Base-by-base conservation (phyloP, 2,797 vertebrate genomes). In the Esox masquinongy region DNA sequence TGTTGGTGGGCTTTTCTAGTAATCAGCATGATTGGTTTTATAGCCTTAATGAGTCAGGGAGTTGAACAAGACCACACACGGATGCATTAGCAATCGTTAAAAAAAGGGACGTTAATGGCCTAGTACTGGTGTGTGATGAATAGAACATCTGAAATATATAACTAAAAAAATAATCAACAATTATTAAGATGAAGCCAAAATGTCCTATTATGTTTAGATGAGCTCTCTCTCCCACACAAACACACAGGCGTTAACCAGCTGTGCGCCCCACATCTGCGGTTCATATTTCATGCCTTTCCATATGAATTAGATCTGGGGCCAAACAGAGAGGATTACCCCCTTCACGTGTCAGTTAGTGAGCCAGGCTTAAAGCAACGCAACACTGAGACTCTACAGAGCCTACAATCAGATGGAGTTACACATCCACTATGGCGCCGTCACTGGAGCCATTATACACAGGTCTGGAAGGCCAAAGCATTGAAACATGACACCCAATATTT, bases 1-100 rank as follows among this genome's bases (percentile, higher is more conserved):
- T 88, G 86, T 86, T 86, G 11, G 1, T n/a, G 24, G 29, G 63
- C 64, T 61, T 61, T 74, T 70, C 26, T 70, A 43, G 19, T 83
- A 88, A 88, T 90, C 82, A 80, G 79, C 69, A 24, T 36, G 78
- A 88, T 82, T 78, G 77, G 70, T 77, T 76, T 90, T 84, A 82
- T 83, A 88, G 78, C 78, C 82, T 82, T 79, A 85, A 67, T 12
- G 77, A 80, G 81, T 84, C 82, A 73, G 9, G 43, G 43, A 47
- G 43, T 47, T 47, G 43, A 47, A 47, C 26, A 76, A 73, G 17
- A 1, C 29, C 63, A 70, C 43, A 49, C 72, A 74, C 16, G 4
- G 11, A 68, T 8, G 63, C 73, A 53, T 74, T 47, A 64, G 51
- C 36, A 26, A n/a, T 66, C 49, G 73, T 39, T 73, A 43, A 50